Evolutionary conservation across 2,888 invertebrate genomes (phyloP).

Genomic region (Agrochola lota): DNA sequence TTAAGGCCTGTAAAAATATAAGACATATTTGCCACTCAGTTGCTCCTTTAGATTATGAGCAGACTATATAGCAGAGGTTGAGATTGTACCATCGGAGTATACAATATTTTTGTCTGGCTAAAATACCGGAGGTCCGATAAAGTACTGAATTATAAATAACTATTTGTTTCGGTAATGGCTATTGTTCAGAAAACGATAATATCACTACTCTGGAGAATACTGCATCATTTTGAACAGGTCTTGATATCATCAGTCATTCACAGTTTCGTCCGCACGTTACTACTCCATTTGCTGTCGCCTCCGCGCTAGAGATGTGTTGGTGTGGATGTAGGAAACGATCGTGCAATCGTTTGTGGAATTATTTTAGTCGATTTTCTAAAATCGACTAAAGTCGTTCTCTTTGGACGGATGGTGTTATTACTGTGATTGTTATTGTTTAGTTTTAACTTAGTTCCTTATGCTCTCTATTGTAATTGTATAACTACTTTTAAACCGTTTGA

Average conservation of each 20-base stretch:
- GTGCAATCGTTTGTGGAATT: constrained; percentile 15
- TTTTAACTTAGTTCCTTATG: constrained; percentile 13
- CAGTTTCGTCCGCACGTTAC: not conserved
- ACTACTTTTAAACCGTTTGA: not conserved
- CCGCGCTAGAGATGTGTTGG: constrained; percentile 21
- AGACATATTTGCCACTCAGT: not conserved
- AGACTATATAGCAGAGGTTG: constrained; percentile 39
- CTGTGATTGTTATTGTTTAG: constrained; percentile 32
- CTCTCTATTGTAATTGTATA: constrained; percentile 9
- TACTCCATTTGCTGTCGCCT: constrained; percentile 21
- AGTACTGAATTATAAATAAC: not conserved
- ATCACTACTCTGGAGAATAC: not conserved
- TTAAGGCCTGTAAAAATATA: not conserved
- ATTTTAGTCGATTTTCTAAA: constrained; percentile 40
- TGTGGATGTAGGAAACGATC: constrained; percentile 56
- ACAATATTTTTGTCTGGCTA: constrained; percentile 19
- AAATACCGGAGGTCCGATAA: not conserved
- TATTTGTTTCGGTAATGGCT: not conserved
- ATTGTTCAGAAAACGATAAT: not conserved
- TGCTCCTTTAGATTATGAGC: not conserved
- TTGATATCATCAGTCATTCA: not conserved
- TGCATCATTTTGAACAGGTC: not conserved
- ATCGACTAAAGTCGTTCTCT: constrained; percentile 27
- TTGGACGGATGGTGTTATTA: constrained; percentile 1
- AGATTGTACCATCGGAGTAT: not conserved